phyloP scores from a whole-genome alignment of 2,888 invertebrate species.

The Paralinhomoeus sp. region DNA sequence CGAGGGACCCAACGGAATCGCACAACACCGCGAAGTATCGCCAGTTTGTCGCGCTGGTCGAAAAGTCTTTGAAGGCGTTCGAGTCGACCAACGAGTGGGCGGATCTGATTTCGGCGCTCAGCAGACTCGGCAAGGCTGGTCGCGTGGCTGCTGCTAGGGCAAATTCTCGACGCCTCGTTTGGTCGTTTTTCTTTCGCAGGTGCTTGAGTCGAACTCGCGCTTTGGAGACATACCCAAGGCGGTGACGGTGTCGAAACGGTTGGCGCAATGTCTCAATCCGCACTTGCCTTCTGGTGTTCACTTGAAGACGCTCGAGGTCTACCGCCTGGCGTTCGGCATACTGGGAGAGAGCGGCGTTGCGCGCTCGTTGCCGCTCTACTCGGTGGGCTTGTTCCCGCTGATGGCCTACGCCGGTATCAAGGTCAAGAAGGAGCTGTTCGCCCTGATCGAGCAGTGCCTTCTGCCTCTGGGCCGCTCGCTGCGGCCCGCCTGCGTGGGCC shows the following conservation, averaged over 20 bases:
- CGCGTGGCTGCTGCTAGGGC: neutral
- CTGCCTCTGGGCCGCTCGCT: slow-evolving; percentile 52
- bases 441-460: slow-evolving; percentile 63
- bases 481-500: slow-evolving; percentile 57
- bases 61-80: slow-evolving; percentile 66
- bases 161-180: too few relatives aligned
- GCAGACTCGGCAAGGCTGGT: slow-evolving; percentile 62
- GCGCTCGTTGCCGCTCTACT: slow-evolving; percentile 22
- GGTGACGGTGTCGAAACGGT: slow-evolving; percentile 62
- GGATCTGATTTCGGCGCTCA: slow-evolving; percentile 65
- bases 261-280: slow-evolving; percentile 80
- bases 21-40: slow-evolving; percentile 11
- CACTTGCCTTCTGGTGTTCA: slow-evolving; percentile 72
- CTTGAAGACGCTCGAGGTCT: slow-evolving; percentile 65
- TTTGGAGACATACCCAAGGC: slow-evolving; percentile 62
- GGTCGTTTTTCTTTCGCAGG: slow-evolving; percentile 38
- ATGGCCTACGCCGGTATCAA: slow-evolving; percentile 68
- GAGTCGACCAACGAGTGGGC: slow-evolving; percentile 88
- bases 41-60: slow-evolving; percentile 47
- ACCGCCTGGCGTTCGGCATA: slow-evolving; percentile 65
- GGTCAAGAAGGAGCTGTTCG: slow-evolving; percentile 54
- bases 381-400: slow-evolving; percentile 57
- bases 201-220: slow-evolving; percentile 51
- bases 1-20: too few relatives aligned
- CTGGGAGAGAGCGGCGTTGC: slow-evolving; percentile 42